Conservation (phyloP, 92 coral and sea anemone genomes). For the Plumapathes pennacea region DNA sequence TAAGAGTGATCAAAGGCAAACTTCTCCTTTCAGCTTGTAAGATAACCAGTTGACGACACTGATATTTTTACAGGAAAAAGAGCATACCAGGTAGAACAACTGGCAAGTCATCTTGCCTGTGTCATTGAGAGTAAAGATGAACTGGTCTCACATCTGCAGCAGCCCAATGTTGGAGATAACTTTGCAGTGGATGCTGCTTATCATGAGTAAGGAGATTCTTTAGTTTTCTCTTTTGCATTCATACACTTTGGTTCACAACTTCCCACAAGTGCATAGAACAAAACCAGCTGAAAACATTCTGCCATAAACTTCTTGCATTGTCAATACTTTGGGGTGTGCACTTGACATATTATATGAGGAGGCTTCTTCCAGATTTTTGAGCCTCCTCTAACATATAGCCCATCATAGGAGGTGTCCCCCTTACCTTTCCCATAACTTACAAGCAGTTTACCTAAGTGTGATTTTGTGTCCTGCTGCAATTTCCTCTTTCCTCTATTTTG, state of each 20-base stretch:
- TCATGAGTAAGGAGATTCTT: slow-evolving; percentile 71
- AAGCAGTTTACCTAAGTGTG: no score
- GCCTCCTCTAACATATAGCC: no score
- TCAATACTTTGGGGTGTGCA: background rate
- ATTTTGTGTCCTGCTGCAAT: no score
- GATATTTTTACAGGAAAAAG: slow-evolving; percentile 55
- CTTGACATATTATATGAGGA: background rate
- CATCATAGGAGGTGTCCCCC: no score
- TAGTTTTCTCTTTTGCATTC: background rate
- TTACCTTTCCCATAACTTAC: no score
- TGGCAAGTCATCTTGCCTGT: slow-evolving; percentile 70
- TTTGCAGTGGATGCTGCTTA: slow-evolving; percentile 81
- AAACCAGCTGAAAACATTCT: no score
- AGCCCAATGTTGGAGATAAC: slow-evolving; percentile 91
- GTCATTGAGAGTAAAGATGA: slow-evolving; percentile 86
- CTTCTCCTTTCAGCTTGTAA: no score
- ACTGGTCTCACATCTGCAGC: slow-evolving; percentile 77
- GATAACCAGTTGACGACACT: no score
- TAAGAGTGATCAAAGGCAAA: no score
- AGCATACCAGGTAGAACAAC: slow-evolving; percentile 63
- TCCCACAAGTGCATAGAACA: no score
- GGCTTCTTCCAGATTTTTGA: background rate
- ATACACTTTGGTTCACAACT: background rate
- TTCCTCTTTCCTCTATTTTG: no score
- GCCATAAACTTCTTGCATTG: background rate